Evolutionary conservation across 2,888 invertebrate genomes (phyloP), one percentile per base, ranked within the genome.

Genomic region (Panzeria rudis): DNA sequence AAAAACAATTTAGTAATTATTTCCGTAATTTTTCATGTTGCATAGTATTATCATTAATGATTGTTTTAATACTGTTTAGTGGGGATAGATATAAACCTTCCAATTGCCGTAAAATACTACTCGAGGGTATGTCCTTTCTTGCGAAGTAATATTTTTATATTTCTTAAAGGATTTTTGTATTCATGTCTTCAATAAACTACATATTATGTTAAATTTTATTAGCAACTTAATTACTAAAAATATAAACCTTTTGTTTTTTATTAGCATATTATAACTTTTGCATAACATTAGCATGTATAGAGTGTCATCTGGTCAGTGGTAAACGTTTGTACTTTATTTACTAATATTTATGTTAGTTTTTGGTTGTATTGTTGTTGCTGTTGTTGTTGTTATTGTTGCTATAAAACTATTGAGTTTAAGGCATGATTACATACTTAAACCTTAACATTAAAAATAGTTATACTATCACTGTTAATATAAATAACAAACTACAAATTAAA

Each of bases 401-500:
- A 59, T 52, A 68, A 68, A 52, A 62, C 50, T 62, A 56, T 64
- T 71, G 47, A 73, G 44, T 64, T 72, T 64, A 62, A 71, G 71
- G 32, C 47, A 29, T 71, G 62, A 71, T 76, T 64, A 61, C 38
- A 71, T 15, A 71, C 32, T 78, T 62, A 71, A 71, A 52, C 62
- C 64, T 38, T 68, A 78, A 78, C 71, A 78, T 69, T 69, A 61
- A 52, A 81, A 38, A 23, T 61, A 75, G 59, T 61, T 50, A 41
- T 68, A 76, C 80, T 68, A 71, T 84, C 84, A 89, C 87, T 90
- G 90, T 90, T 90, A 91, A 90, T 90, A 90, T 90, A 90, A 91
- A 91, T 90, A 91, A 89, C 90, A 89, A 90, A 88, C 89, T 89
- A 91, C 90, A 91, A 91, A 91, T 91, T 91, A 91, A 91, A 91